phyloP scores from a whole-genome alignment of 1,140 invertebrate genomes.

The Physella acuta region DNA sequence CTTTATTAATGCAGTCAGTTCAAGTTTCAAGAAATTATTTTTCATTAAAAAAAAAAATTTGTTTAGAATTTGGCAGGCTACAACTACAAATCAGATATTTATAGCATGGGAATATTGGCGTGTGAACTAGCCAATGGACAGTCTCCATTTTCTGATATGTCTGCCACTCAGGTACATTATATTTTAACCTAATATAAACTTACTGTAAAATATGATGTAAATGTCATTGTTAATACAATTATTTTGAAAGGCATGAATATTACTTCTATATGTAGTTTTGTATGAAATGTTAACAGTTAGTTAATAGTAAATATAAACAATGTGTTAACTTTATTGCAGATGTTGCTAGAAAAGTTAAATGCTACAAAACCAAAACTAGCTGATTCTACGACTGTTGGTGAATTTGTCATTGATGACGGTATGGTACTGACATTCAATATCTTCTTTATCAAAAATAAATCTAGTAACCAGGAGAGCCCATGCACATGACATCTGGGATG shows the following conservation, averaged over 20 bases:
- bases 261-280: too few species aligned
- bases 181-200: background rate
- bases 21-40: too few species aligned
- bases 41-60: too few species aligned
- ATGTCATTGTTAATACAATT: background rate
- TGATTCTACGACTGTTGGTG: conserved; percentile 73
- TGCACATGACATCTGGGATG: too few species aligned
- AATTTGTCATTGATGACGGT: conserved; percentile 62
- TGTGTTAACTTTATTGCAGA: too few species aligned
- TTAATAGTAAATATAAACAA: too few species aligned
- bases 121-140: conserved; percentile 89
- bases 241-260: too few species aligned
- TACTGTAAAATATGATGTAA: background rate
- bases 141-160: conserved; percentile 80
- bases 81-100: conserved; percentile 85
- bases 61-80: conserved; percentile 83
- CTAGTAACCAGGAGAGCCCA: too few species aligned
- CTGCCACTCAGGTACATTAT: conserved; percentile 69
- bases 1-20: too few species aligned
- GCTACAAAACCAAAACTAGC: conserved; percentile 76
- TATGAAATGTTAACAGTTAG: too few species aligned
- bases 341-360: conserved; percentile 85
- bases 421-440: background rate
- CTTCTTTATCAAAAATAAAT: too few species aligned
- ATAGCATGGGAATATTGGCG: conserved; percentile 82